Evolutionary conservation across 1,140 invertebrate genomes (phyloP).

Genomic region (Ceratoteleas bidentatus): DNA sequence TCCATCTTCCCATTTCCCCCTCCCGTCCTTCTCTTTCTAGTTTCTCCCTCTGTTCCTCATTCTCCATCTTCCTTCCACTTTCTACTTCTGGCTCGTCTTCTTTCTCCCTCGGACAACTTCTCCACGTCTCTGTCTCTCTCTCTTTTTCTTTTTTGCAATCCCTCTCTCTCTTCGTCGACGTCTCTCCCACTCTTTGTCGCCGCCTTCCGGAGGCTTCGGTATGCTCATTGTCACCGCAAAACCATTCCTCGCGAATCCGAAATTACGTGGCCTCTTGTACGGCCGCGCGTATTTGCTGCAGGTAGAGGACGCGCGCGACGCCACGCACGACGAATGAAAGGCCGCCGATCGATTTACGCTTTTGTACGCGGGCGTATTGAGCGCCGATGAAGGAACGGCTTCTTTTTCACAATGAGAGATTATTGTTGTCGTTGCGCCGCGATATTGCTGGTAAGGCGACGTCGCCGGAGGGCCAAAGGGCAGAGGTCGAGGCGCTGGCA

Average conservation of each 20-base stretch:
- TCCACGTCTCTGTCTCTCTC: too few relatives aligned
- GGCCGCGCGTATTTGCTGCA: constrained; percentile 61
- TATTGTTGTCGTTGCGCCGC: constrained; percentile 30
- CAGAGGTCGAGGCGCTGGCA: too few relatives aligned
- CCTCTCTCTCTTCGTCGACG: constrained; percentile 35
- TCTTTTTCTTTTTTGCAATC: too few relatives aligned
- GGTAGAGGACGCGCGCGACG: constrained; percentile 53
- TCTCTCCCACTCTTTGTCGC: constrained; percentile 5
- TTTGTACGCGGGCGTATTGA: constrained; percentile 58
- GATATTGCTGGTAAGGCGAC: constrained; percentile 21
- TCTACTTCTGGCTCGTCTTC: too few relatives aligned
- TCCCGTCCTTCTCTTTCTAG: too few relatives aligned
- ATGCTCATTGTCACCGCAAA: constrained; percentile 76
- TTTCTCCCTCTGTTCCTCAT: too few relatives aligned
- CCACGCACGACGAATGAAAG: constrained; percentile 55
- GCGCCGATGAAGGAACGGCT: constrained; percentile 33
- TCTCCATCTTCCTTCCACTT: too few relatives aligned
- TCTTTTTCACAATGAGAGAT: constrained; percentile 48
- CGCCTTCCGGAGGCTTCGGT: constrained; percentile 60
- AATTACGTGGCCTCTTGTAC: constrained; percentile 71
- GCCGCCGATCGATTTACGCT: constrained; percentile 67
- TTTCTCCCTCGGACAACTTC: too few relatives aligned
- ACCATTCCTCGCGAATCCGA: constrained; percentile 73
- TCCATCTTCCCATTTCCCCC: too few relatives aligned
- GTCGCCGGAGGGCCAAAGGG: constrained; percentile 10